Conservation (phyloP, 2,888 invertebrate species). For the Gastracanthus pulcherrimus region DNA sequence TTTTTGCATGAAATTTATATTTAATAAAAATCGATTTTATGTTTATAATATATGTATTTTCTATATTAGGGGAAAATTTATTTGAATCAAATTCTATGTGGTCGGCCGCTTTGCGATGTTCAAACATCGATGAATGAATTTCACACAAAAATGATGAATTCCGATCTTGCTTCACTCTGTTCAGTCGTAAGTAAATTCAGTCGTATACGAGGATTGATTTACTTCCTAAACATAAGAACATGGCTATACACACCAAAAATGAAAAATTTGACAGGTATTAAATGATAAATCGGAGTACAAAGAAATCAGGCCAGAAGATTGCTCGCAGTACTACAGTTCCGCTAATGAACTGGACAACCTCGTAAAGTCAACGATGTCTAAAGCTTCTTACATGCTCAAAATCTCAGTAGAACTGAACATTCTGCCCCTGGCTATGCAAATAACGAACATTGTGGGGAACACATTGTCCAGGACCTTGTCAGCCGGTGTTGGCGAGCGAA, state of each 20-base stretch:
- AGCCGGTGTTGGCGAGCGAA: conserved; percentile 97
- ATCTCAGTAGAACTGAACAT: conserved; percentile 95
- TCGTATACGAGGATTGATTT: neutral
- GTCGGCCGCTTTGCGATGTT: conserved; percentile 83
- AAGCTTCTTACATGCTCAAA: conserved; percentile 88
- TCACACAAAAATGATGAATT: neutral
- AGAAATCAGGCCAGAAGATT: conserved; percentile 86
- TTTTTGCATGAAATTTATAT: neutral
- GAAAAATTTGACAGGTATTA: conserved; percentile 78
- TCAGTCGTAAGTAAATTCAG: neutral
- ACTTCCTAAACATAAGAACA: no score
- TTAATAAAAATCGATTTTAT: neutral
- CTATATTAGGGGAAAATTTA: neutral
- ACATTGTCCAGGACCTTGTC: conserved; percentile 93
- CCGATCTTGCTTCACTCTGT: neutral
- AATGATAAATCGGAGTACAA: conserved; percentile 85
- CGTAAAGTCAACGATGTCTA: conserved; percentile 89
- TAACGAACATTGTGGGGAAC: conserved; percentile 94
- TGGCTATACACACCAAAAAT: no score
- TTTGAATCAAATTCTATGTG: conserved; percentile 78
- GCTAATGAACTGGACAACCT: conserved; percentile 85
- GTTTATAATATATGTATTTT: neutral
- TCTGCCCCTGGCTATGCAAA: conserved; percentile 95
- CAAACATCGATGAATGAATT: neutral
- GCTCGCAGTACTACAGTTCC: conserved; percentile 83